Evolutionary conservation across 2,888 invertebrate genomes (phyloP).

Genomic region (Phortica okadai): DNA sequence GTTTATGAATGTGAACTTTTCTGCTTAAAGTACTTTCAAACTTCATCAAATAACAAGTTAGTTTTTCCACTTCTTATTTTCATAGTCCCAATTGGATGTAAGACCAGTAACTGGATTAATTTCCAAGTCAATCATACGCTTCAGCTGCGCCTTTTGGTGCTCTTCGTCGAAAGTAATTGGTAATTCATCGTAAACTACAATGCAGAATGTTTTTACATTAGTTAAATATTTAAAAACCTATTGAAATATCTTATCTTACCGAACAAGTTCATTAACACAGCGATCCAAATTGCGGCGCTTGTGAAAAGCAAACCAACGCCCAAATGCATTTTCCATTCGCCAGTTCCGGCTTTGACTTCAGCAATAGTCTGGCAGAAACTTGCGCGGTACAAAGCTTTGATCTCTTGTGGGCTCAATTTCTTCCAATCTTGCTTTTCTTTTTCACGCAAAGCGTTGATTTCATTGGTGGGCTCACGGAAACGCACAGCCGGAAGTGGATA

Average conservation of each 20-base stretch:
- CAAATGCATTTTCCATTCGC: slow-evolving; percentile 77
- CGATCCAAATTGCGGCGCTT: slow-evolving; percentile 67
- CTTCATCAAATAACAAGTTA: slow-evolving; percentile 45
- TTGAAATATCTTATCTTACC: slow-evolving; percentile 56
- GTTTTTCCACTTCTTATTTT: slow-evolving; percentile 93
- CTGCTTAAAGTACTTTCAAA: neutral
- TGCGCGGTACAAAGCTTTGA: slow-evolving; percentile 94
- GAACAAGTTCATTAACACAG: slow-evolving; percentile 70
- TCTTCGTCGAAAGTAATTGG: slow-evolving; percentile 87
- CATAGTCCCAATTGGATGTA: slow-evolving; percentile 92
- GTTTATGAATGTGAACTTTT: too few relatives aligned
- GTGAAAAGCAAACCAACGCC: slow-evolving; percentile 77
- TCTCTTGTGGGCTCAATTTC: slow-evolving; percentile 91
- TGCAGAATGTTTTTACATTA: neutral
- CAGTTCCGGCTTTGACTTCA: slow-evolving; percentile 84
- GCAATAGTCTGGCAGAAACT: slow-evolving; percentile 96
- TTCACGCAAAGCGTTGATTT: slow-evolving; percentile 85
- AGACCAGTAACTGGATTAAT: slow-evolving; percentile 89
- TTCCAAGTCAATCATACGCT: slow-evolving; percentile 87
- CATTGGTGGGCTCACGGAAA: slow-evolving; percentile 87
- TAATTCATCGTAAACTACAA: slow-evolving; percentile 79
- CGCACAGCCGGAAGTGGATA: slow-evolving; percentile 94
- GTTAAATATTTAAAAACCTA: neutral
- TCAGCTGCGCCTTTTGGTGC: slow-evolving; percentile 85
- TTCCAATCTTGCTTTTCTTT: slow-evolving; percentile 99